Base-by-base conservation (phyloP, 2,797 vertebrate genomes). In the Echiichthys vipera region DNA sequence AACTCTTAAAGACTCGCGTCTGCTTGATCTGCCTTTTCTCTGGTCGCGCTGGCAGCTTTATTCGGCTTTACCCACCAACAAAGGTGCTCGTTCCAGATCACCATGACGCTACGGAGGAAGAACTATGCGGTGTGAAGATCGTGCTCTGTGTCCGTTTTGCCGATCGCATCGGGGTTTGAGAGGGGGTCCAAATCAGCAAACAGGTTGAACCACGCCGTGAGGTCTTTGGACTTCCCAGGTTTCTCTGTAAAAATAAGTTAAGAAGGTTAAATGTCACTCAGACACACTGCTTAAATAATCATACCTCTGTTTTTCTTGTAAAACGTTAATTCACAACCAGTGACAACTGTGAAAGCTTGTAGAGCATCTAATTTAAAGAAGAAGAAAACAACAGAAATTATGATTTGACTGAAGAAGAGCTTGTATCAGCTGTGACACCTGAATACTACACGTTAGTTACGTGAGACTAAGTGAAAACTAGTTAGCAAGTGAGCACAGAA, bases 91-190 rank as follows among this genome's bases (percentile, higher is more conserved):
- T 50, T 43, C 72, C 2, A 37, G 18, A 47, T 46, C 61, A 17
- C 37, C 18, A 0, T 58, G 55, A 14, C 12, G 3, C 22, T 3
- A n/a, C n/a, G n/a, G 54, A 45, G 78, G 55, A 59, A 25, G 81
- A 73, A 42, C 95, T 95, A 99, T 22, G 98, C 98, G 30, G 95
- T 98, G 85, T 98, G 95, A 74, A 98, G 95, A 85, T 99, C 95
- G 0, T 97, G 96, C 80, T 98, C 97, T 72, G 94, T 89, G 85
- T 95, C 95, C 0, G 95, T 96, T 91, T 94, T 96, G 58, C 98
- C 97, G 27, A 99, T 88, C 1, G 94, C 91, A 10, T 96, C 95
- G 9, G 95, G 94, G 71, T 97, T 96, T 59, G 92, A 95, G 66
- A 97, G 95, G 0, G 96, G 95, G 88, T 96, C 93, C 80, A 96